A percentile compares a stretch with the other conserved stretches of the same genome.
phyloP scores from a whole-genome alignment of 2,888 invertebrate genomes.

The Parnassius apollo region DNA sequence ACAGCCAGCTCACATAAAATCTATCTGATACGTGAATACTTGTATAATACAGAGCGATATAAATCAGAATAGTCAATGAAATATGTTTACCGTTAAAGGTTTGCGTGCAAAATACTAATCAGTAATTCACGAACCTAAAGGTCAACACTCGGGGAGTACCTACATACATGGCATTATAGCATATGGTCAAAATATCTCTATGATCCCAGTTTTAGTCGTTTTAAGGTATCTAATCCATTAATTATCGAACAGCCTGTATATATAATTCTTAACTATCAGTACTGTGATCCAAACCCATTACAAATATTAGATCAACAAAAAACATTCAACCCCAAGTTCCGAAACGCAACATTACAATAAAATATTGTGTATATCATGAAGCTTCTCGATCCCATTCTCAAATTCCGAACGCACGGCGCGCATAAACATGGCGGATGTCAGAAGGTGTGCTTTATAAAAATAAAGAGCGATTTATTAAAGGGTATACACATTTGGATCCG shows the following conservation, averaged over 20 bases:
- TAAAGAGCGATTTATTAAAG: constrained; percentile 77
- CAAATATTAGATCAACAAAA: constrained; percentile 3
- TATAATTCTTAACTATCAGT: too few relatives aligned
- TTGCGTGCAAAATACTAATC: not conserved
- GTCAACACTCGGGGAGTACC: too few relatives aligned
- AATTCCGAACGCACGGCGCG: constrained; percentile 61
- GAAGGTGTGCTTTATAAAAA: constrained; percentile 74
- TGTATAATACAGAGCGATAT: not conserved
- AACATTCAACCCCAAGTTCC: constrained; percentile 1
- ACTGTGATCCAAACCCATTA: not conserved
- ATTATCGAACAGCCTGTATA: too few relatives aligned
- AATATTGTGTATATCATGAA: constrained; percentile 34
- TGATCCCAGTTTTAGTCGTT: too few relatives aligned
- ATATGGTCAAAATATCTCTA: too few relatives aligned
- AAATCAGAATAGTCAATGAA: not conserved
- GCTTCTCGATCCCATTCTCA: constrained; percentile 43
- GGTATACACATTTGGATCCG: constrained; percentile 46
- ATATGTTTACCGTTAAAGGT: not conserved
- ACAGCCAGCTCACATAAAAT: too few relatives aligned
- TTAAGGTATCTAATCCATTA: too few relatives aligned
- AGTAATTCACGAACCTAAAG: too few relatives aligned
- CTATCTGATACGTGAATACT: too few relatives aligned
- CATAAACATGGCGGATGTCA: constrained; percentile 67
- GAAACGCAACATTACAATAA: constrained; percentile 30
- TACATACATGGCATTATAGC: too few relatives aligned